Percentiles rank a stretch among this genome's conserved stretches.
Conservation (phyloP, 2,888 invertebrate species). For the Marasmarcha lunaedactyla region DNA sequence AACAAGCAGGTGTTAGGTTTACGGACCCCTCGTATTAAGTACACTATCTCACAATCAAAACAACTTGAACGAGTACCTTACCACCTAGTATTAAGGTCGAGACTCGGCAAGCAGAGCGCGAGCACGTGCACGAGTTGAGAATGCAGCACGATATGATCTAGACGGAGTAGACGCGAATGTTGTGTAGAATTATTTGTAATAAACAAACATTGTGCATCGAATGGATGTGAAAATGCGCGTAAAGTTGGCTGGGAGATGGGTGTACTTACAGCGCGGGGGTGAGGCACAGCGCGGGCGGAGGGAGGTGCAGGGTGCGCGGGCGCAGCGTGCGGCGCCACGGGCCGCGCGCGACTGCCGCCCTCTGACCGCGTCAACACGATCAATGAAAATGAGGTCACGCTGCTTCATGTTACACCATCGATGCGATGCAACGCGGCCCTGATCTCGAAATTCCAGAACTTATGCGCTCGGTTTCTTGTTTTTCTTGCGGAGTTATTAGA, state of each 20-base stretch:
- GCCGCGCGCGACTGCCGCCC: slow-evolving; percentile 38
- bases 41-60: too few species aligned
- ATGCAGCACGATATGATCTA: neutral
- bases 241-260: slow-evolving; percentile 33
- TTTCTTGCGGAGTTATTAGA: too few species aligned
- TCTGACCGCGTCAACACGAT: slow-evolving; percentile 35
- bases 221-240: slow-evolving; percentile 37
- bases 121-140: neutral
- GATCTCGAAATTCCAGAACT: slow-evolving; percentile 11
- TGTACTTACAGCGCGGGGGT: too few species aligned
- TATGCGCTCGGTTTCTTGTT: too few species aligned
- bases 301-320: slow-evolving; percentile 14
- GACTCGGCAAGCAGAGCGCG: neutral
- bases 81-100: neutral
- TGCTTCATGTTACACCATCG: slow-evolving; percentile 25
- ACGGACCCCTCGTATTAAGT: too few species aligned
- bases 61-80: neutral
- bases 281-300: neutral
- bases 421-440: slow-evolving; percentile 23
- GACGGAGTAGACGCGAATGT: neutral
- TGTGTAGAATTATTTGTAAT: slow-evolving; percentile 17
- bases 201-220: slow-evolving; percentile 35
- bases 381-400: slow-evolving; percentile 39
- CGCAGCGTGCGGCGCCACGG: slow-evolving; percentile 27
- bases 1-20: too few species aligned